Evolutionary conservation across 2,113 vertebrate species (phyloP).

Genomic region (Corythornis vintsioides): DNA sequence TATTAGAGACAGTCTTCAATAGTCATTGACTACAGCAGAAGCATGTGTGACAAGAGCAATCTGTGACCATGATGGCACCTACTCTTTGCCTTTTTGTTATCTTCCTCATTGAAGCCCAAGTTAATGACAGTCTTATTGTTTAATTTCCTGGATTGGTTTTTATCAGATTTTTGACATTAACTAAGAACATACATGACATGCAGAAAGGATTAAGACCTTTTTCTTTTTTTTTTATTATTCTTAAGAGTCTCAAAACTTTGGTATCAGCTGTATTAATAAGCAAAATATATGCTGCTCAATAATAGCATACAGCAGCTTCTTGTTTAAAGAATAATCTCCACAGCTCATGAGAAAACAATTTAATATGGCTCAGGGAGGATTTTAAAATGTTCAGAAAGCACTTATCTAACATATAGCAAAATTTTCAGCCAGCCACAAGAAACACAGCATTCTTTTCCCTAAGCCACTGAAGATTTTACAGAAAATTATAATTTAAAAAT

Average conservation of each 20-base stretch:
- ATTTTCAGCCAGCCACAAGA: background rate
- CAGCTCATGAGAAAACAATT: background rate
- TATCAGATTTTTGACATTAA: background rate
- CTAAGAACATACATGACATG: background rate
- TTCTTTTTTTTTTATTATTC: background rate
- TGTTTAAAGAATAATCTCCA: background rate
- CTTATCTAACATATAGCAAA: background rate
- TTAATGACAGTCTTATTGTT: background rate
- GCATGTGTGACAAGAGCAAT: background rate
- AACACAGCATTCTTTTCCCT: background rate
- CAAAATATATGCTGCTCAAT: background rate
- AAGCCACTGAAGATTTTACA: background rate
- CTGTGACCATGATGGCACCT: background rate
- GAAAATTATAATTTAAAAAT: background rate
- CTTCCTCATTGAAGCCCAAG: background rate
- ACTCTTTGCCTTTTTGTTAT: background rate
- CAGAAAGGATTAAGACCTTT: background rate
- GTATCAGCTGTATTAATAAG: background rate
- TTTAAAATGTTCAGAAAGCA: slow-evolving; percentile 3
- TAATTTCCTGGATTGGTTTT: background rate
- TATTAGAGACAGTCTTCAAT: background rate
- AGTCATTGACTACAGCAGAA: background rate
- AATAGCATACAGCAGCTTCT: background rate
- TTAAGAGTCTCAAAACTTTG: background rate
- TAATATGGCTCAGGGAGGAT: background rate